Evolutionary conservation across 2,888 invertebrate species (phyloP).

Genomic region (Dorcus parallelipipedus): DNA sequence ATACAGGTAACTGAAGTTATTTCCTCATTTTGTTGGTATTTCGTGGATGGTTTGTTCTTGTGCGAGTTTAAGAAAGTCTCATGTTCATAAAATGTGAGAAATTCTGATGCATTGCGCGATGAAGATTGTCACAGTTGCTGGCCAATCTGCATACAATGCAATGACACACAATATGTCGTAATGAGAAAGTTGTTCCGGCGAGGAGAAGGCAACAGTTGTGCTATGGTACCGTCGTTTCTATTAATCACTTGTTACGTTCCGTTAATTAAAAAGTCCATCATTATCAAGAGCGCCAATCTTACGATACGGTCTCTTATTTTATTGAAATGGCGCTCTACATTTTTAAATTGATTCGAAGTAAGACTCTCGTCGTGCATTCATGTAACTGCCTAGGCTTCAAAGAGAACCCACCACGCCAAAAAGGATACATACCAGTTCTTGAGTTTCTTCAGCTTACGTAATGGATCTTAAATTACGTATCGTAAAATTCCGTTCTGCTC

Average conservation of each 20-base stretch:
- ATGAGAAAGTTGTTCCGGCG: conserved; percentile 48
- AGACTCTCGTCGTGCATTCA: too few relatives aligned
- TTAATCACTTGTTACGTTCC: conserved; percentile 50
- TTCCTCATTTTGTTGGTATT: too few relatives aligned
- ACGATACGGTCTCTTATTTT: conserved; percentile 17
- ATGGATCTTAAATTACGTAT: too few relatives aligned
- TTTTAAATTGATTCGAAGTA: conserved; percentile 1
- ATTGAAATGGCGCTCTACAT: conserved; percentile 12
- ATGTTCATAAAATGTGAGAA: conserved; percentile 21
- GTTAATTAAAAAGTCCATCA: conserved; percentile 49
- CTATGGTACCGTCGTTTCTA: conserved; percentile 37
- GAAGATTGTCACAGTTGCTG: conserved; percentile 50
- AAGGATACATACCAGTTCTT: background rate
- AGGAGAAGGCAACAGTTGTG: conserved; percentile 14
- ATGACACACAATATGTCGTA: conserved; percentile 47
- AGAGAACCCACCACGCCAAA: background rate
- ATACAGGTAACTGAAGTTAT: too few relatives aligned
- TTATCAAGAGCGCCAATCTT: conserved; percentile 27
- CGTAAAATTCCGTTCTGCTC: too few relatives aligned
- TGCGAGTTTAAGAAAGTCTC: conserved; percentile 9
- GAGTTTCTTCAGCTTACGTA: background rate
- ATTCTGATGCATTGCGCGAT: conserved; percentile 13
- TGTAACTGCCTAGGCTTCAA: background rate
- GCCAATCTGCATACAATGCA: conserved; percentile 51
- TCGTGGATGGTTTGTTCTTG: background rate